A percentile compares a stretch with the other conserved stretches of the same genome.
These are phyloP conservation scores for Spodoptera litura DNA, from an alignment of 1,140 invertebrate genomes.

Conservation along the genomic window DNA sequence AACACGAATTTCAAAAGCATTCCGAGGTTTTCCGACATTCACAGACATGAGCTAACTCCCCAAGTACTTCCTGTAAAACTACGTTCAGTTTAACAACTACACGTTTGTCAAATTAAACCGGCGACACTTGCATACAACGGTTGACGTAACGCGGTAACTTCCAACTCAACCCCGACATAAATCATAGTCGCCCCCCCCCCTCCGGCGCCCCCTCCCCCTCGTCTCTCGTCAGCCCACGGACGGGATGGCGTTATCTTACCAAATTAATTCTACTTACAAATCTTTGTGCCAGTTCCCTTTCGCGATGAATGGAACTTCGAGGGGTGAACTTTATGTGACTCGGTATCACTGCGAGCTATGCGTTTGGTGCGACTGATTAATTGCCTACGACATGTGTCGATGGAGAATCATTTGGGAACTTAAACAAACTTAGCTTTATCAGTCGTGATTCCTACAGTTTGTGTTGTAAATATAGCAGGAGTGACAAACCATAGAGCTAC, in stretches of 20 bases:
- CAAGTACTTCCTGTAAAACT: slow-evolving; percentile 12
- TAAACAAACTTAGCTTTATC: too few relatives aligned
- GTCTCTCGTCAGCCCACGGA: slow-evolving; percentile 3
- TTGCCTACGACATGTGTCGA: background rate
- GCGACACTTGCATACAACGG: slow-evolving; percentile 38
- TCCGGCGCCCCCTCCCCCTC: background rate
- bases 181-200: slow-evolving; percentile 6
- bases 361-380: slow-evolving; percentile 25
- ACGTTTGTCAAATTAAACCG: slow-evolving; percentile 37
- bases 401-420: too few relatives aligned
- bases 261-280: slow-evolving; percentile 43
- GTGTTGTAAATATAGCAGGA: too few relatives aligned
- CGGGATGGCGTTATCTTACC: slow-evolving; percentile 25
- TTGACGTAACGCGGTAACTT: slow-evolving; percentile 34
- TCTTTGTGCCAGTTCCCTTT: slow-evolving; percentile 30
- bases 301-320: slow-evolving; percentile 22
- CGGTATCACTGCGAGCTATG: slow-evolving; percentile 19
- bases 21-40: too few relatives aligned
- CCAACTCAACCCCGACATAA: slow-evolving; percentile 17
- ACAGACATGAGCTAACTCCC: background rate
- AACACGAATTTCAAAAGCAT: too few relatives aligned
- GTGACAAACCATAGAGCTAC: background rate
- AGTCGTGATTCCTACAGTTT: too few relatives aligned
- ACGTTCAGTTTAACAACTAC: background rate
- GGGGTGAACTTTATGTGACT: slow-evolving; percentile 31